A percentile compares a stretch with the other conserved stretches of the same genome.
These are phyloP conservation scores for Variabilichromis moorii DNA, from an alignment of 2,113 vertebrate genomes.

Conservation along the genomic window DNA sequence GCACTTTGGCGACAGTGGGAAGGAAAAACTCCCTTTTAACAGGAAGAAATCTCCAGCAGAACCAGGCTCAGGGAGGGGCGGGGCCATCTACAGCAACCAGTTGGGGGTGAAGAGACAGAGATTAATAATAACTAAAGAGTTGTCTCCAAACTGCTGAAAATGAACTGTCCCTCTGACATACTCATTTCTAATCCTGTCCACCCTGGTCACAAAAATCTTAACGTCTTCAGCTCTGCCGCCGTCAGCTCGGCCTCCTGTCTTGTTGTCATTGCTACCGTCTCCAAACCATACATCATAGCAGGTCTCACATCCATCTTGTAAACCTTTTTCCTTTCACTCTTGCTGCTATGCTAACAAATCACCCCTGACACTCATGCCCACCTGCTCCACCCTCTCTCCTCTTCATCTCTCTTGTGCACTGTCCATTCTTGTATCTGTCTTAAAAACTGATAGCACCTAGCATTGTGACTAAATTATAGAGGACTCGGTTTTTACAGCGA, in stretches of 20 bases:
- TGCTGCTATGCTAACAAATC: background rate
- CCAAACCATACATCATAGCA: background rate
- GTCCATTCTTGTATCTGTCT: fast-evolving
- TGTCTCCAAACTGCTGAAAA: background rate
- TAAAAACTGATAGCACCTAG: background rate
- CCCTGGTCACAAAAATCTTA: background rate
- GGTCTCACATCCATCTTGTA: background rate
- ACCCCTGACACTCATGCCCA: background rate
- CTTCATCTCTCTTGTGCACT: background rate
- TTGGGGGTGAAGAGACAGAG: background rate
- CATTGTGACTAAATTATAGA: background rate
- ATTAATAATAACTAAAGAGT: background rate
- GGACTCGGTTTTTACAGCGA: background rate
- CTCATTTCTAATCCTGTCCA: background rate
- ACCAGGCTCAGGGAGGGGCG: background rate
- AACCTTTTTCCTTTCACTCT: background rate
- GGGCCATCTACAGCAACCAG: fast-evolving
- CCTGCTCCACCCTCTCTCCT: background rate
- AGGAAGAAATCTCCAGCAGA: background rate
- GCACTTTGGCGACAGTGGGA: background rate
- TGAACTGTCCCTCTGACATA: background rate
- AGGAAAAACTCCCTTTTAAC: background rate
- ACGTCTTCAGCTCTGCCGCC: background rate
- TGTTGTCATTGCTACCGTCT: background rate
- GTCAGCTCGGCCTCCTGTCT: background rate